phyloP scores from a whole-genome alignment of 2,797 vertebrate species.

The Rhinatrema bivittatum region DNA sequence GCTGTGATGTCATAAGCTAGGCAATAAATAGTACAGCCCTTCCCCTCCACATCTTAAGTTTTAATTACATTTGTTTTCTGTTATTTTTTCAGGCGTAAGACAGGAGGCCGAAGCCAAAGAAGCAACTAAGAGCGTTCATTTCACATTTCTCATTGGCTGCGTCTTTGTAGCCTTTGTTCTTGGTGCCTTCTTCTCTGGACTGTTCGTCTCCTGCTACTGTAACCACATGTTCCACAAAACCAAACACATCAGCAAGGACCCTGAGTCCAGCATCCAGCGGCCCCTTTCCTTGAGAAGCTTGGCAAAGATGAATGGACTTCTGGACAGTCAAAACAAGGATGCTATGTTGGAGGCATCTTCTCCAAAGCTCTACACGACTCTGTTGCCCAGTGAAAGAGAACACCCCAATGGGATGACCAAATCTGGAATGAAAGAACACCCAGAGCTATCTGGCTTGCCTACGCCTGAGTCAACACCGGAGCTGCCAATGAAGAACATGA shows the following conservation, averaged over 20 bases:
- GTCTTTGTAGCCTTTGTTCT: slow-evolving; percentile 80
- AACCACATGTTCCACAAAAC: slow-evolving; percentile 68
- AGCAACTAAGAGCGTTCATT: slow-evolving; percentile 71
- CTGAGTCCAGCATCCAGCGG: slow-evolving; percentile 72
- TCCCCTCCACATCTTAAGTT: no score
- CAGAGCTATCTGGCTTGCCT: slow-evolving; percentile 78
- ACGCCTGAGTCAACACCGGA: slow-evolving; percentile 86
- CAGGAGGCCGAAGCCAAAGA: slow-evolving; percentile 64
- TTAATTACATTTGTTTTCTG: no score
- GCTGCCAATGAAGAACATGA: slow-evolving; percentile 79
- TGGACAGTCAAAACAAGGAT: slow-evolving; percentile 66
- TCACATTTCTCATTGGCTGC: slow-evolving; percentile 81
- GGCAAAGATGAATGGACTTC: slow-evolving; percentile 76
- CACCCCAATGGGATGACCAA: slow-evolving; percentile 36
- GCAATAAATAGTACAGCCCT: no score
- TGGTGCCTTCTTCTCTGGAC: slow-evolving; percentile 81
- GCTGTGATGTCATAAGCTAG: no score
- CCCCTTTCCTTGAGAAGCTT: slow-evolving; percentile 80
- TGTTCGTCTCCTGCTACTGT: slow-evolving; percentile 84
- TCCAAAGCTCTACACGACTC: slow-evolving; percentile 73
- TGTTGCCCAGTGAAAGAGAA: slow-evolving; percentile 62
- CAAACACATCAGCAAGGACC: slow-evolving; percentile 67
- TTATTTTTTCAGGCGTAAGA: slow-evolving; percentile 56
- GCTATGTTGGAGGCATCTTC: slow-evolving; percentile 63
- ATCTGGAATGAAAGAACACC: slow-evolving; percentile 37